Evolutionary conservation across 2,797 vertebrate genomes (phyloP), one percentile per base, ranked within the genome.

Genomic region (Brotogeris chrysoptera): DNA sequence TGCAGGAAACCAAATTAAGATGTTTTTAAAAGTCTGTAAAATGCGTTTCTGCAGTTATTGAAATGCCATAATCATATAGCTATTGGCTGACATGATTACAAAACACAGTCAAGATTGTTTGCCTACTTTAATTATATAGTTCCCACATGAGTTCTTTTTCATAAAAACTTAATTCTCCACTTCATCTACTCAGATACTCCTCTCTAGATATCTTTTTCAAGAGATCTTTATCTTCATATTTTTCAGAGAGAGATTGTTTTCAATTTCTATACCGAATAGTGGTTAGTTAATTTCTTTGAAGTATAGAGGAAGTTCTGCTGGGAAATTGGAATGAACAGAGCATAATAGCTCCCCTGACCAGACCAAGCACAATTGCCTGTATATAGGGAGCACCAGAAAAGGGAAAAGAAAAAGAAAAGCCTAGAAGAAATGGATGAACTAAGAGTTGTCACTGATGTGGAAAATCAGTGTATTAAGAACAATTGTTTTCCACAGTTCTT

Each of bases 111-210:
- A 90, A 72, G 43, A 94, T 60, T 84, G 70, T 88, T 92, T 95
- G 60, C 70, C 47, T 93, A 76, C 68, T 94, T 66, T 93, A 87
- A 94, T 88, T 85, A 73, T 39, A 70, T 60, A 70, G 77, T 43
- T 90, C 88, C 80, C 86, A 88, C 70, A 38, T 88, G 82, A 88
- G 30, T 79, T 93, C 80, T 85, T 95, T 83, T 66, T 82, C 80
- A 97, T 73, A 90, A 94, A 95, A 95, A 39, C 73, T 93, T 90
- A 92, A 96, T 97, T 93, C 88, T 92, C 77, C 70, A 92, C 77
- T 95, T 95, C 50, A 95, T 93, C 80, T 94, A 76, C 57, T 88
- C 23, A 68, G 76, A 34, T 87, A 80, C 30, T 80, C 28, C 34
- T 78, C 60, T 78, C 59, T 74, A 72, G n/a, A 83, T 71, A 55